A percentile compares a stretch with the other conserved stretches of the same genome.
Evolutionary conservation across 2,888 invertebrate genomes (phyloP).

Genomic region (Catonia carolina): DNA sequence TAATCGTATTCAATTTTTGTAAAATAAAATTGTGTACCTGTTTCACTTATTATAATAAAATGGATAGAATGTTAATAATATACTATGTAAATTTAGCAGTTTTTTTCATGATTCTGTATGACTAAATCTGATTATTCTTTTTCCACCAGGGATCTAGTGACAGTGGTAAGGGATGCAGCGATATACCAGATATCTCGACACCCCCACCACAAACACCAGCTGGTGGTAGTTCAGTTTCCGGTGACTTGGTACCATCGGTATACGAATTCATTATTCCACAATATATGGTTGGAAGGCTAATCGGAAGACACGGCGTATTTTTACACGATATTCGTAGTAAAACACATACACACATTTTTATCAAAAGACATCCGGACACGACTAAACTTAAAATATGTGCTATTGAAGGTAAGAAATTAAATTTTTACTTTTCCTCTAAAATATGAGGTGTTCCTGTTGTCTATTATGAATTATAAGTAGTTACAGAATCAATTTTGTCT

Average conservation of each 20-base stretch:
- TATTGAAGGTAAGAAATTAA: slow-evolving; percentile 60
- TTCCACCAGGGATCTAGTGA: slow-evolving; percentile 60
- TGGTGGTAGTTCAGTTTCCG: slow-evolving; percentile 44
- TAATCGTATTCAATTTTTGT: too few relatives aligned
- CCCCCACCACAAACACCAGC: slow-evolving; percentile 52
- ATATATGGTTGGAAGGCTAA: slow-evolving; percentile 73
- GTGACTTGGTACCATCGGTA: slow-evolving; percentile 41
- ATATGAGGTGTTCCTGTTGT: too few relatives aligned
- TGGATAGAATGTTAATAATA: too few relatives aligned
- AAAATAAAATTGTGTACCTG: too few relatives aligned
- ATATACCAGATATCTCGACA: slow-evolving; percentile 59
- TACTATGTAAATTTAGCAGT: too few relatives aligned
- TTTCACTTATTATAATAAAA: too few relatives aligned
- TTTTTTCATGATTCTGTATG: too few relatives aligned
- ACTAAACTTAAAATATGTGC: slow-evolving; percentile 73
- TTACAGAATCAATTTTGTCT: too few relatives aligned
- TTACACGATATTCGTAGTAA: slow-evolving; percentile 73
- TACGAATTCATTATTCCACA: slow-evolving; percentile 72
- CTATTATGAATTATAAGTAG: too few relatives aligned
- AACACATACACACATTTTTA: slow-evolving; percentile 68
- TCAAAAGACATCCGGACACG: slow-evolving; percentile 70
- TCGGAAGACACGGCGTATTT: slow-evolving; percentile 75
- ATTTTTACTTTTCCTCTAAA: too few relatives aligned
- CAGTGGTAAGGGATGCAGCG: slow-evolving; percentile 72
- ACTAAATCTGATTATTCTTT: too few relatives aligned